phyloP scores from a whole-genome alignment of 1,140 invertebrate genomes.

The Nephila pilipes region DNA sequence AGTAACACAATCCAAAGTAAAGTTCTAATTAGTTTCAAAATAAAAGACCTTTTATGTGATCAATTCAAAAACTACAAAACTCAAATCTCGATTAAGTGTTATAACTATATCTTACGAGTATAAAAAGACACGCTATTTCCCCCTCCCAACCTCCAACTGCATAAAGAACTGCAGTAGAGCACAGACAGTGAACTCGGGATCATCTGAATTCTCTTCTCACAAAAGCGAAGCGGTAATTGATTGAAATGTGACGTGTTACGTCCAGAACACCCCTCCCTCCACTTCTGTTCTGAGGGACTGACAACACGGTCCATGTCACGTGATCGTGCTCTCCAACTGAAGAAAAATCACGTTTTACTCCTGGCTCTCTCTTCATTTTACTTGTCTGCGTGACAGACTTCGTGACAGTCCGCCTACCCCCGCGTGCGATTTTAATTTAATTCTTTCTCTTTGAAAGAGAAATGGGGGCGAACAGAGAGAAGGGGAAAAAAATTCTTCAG shows the following conservation, averaged over 20 bases:
- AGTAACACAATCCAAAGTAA: no score
- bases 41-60: no score
- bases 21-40: no score
- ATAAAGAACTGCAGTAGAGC: not conserved
- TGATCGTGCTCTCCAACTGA: conserved; percentile 67
- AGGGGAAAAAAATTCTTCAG: no score
- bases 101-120: no score
- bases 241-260: conserved; percentile 66
- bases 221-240: conserved; percentile 36
- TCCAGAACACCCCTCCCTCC: not conserved
- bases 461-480: not conserved
- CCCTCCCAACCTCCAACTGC: not conserved
- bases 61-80: no score
- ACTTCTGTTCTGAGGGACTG: not conserved
- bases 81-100: no score
- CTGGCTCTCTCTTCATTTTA: conserved; percentile 62
- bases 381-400: conserved; percentile 67
- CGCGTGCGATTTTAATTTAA: conserved; percentile 52
- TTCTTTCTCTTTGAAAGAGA: conserved; percentile 3
- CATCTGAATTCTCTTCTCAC: conserved; percentile 25
- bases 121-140: no score
- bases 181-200: not conserved
- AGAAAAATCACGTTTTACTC: conserved; percentile 66
- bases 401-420: conserved; percentile 62
- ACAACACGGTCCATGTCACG: conserved; percentile 60